Evolutionary conservation across 2,888 invertebrate genomes (phyloP).

Genomic region (Chrysopilus asiliformis): DNA sequence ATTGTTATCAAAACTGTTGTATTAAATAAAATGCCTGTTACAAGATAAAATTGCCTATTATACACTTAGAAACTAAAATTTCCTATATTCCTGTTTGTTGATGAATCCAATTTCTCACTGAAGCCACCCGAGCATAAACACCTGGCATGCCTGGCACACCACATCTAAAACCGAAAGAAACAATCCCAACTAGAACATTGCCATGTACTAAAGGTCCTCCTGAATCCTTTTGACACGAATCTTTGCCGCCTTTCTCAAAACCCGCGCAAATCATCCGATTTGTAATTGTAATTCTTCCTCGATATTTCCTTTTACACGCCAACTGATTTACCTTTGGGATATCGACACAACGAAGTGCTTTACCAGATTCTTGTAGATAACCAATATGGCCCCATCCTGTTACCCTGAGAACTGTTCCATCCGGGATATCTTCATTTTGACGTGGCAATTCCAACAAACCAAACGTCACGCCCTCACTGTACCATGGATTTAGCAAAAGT

Average conservation of each 20-base stretch:
- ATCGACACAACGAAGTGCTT: background rate
- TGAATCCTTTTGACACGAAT: conserved; percentile 9
- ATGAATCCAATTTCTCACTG: conserved; percentile 8
- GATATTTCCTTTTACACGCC: background rate
- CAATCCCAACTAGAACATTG: background rate
- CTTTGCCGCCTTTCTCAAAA: background rate
- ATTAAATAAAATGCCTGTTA: too few species aligned
- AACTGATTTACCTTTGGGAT: background rate
- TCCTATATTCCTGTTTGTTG: too few species aligned
- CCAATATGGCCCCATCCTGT: too few species aligned
- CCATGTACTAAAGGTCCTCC: conserved; percentile 13
- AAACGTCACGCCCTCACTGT: background rate
- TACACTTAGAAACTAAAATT: too few species aligned
- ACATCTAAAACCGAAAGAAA: conserved; percentile 13
- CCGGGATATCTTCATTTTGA: background rate
- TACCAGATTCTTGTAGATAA: too few species aligned
- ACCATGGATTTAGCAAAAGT: background rate
- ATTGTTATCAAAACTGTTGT: too few species aligned
- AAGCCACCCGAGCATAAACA: conserved; percentile 7
- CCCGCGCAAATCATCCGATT: conserved; percentile 8
- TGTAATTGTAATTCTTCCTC: background rate
- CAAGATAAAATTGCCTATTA: too few species aligned
- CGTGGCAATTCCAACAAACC: background rate
- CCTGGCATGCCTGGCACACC: conserved; percentile 6
- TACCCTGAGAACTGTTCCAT: background rate